Evolutionary conservation across 2,888 invertebrate species (phyloP).

Genomic region (Aspidiotus rigidus): DNA sequence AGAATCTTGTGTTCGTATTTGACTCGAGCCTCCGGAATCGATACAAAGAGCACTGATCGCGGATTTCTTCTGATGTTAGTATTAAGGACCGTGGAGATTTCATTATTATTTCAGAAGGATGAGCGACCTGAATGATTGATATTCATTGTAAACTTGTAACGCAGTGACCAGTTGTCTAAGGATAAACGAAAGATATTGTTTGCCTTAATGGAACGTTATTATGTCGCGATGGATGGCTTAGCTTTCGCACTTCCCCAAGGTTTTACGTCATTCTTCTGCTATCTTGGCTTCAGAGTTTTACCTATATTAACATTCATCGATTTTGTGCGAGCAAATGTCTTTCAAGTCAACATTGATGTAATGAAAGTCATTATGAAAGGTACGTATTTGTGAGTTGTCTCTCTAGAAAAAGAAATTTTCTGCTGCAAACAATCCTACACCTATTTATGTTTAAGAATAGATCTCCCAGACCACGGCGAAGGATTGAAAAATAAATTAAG

Average conservation of each 20-base stretch:
- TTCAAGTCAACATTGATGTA: constrained; percentile 78
- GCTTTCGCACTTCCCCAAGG: constrained; percentile 78
- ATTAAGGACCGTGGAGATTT: constrained; percentile 2
- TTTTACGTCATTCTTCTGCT: constrained; percentile 80
- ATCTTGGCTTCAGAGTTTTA: constrained; percentile 69
- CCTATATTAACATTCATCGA: constrained; percentile 70
- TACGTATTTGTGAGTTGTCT: constrained; percentile 44
- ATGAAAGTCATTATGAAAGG: constrained; percentile 74
- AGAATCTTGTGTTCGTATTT: constrained; percentile 66
- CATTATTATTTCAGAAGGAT: background rate
- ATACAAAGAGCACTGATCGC: constrained; percentile 57
- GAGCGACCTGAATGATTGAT: background rate
- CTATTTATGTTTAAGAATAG: constrained; percentile 40
- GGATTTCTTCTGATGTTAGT: constrained; percentile 71
- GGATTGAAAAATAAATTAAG: constrained; percentile 63
- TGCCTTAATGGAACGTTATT: constrained; percentile 70
- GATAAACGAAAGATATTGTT: constrained; percentile 63
- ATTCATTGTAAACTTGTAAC: constrained; percentile 38
- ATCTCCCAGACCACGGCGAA: constrained; percentile 48
- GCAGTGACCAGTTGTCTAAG: constrained; percentile 63
- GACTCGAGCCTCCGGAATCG: constrained; percentile 58
- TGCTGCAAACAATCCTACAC: background rate
- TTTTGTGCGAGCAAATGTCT: constrained; percentile 69
- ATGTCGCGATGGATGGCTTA: constrained; percentile 64
- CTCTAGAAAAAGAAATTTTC: background rate